Conservation (phyloP, 2,797 vertebrate genomes). For the Oreochromis mossambicus region DNA sequence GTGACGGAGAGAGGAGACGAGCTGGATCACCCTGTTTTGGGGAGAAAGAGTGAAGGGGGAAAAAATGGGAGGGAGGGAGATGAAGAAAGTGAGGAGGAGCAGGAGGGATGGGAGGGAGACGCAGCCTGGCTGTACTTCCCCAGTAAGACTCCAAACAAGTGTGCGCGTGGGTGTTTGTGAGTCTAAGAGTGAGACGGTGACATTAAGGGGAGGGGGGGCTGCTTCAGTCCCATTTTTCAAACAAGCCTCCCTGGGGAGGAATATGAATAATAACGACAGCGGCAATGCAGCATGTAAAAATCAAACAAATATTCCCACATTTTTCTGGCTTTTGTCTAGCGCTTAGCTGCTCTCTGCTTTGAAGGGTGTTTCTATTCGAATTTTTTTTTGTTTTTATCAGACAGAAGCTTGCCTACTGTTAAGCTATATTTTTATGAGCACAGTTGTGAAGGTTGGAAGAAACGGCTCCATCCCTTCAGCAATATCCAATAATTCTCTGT, state of each 20-base stretch:
- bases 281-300: constrained; percentile 52
- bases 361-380: not conserved
- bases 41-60: constrained; percentile 24
- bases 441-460: not conserved
- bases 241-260: constrained; percentile 55
- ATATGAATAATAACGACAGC: constrained; percentile 64
- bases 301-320: constrained; percentile 51
- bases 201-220: constrained; percentile 23
- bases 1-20: constrained; percentile 68
- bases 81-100: not conserved
- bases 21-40: constrained; percentile 53
- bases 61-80: not conserved
- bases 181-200: constrained; percentile 34
- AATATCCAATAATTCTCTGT: not conserved
- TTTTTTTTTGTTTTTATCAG: not conserved
- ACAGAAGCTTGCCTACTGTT: not conserved
- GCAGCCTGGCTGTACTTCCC: constrained; percentile 37
- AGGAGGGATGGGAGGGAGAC: not conserved
- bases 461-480: not conserved
- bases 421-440: not conserved
- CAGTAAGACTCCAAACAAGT: constrained; percentile 50
- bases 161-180: constrained; percentile 36
- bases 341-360: constrained; percentile 3
- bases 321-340: constrained; percentile 24
- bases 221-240: constrained; percentile 57